These are phyloP conservation scores for Synanceia verrucosa DNA, from an alignment of 2,797 vertebrate species.

Conservation along the genomic window DNA sequence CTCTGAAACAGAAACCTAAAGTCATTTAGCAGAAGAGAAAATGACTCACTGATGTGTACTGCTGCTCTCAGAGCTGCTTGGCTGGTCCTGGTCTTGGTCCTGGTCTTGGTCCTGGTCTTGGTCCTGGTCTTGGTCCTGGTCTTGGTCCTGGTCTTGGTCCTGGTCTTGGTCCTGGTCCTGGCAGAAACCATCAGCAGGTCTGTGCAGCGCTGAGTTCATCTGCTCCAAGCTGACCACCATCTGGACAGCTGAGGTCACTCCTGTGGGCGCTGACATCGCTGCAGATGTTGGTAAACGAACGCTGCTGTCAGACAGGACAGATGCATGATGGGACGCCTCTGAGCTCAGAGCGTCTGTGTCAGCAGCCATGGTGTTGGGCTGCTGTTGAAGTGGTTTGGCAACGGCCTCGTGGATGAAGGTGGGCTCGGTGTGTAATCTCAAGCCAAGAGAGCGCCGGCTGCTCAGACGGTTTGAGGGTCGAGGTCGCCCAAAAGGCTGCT, in stretches of 20 bases:
- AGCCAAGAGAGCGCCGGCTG: slow-evolving; percentile 37
- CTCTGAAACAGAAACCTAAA: too few relatives aligned
- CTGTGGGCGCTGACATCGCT: rapidly evolving
- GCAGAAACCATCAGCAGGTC: background rate
- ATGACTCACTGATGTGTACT: slow-evolving; percentile 46
- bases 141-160: too few relatives aligned
- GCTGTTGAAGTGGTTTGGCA: background rate
- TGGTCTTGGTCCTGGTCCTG: too few relatives aligned
- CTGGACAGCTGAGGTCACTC: background rate
- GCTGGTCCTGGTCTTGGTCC: background rate
- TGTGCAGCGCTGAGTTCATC: background rate
- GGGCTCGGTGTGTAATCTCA: slow-evolving; percentile 6
- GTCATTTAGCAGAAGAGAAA: background rate
- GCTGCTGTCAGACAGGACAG: background rate
- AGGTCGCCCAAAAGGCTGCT: slow-evolving; percentile 19
- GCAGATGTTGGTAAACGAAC: background rate
- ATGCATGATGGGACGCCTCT: background rate
- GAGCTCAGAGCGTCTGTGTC: background rate
- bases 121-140: too few relatives aligned
- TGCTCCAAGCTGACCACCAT: background rate
- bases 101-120: too few relatives aligned
- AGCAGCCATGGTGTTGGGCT: background rate
- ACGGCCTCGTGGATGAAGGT: slow-evolving; percentile 6
- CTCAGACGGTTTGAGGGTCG: background rate
- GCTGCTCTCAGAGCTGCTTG: background rate